Evolutionary conservation across 2,888 invertebrate genomes (phyloP).

Genomic region (Cistogaster globosa): DNA sequence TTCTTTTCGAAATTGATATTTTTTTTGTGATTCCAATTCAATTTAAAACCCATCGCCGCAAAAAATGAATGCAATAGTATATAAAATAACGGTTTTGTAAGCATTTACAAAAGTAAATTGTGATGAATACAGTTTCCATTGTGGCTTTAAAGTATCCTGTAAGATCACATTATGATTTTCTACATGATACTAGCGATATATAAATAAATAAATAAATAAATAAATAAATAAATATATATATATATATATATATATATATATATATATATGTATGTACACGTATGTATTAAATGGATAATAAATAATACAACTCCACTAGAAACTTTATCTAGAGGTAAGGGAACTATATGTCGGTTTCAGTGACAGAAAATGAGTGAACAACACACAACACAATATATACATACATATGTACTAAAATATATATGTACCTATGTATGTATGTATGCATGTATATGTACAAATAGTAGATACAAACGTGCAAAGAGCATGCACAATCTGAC

Average conservation of each 20-base stretch:
- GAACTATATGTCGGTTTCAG: constrained; percentile 37
- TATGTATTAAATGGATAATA: neutral
- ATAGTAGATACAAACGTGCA: neutral
- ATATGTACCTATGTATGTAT: neutral
- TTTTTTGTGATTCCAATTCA: no score
- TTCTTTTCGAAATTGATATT: no score
- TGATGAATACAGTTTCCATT: no score
- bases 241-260: constrained; percentile 70
- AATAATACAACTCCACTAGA: neutral
- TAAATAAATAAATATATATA: no score
- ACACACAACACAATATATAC: neutral
- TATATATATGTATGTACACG: neutral
- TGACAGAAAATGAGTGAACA: constrained; percentile 20
- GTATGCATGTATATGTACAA: neutral
- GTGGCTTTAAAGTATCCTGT: no score
- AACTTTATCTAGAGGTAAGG: constrained; percentile 10
- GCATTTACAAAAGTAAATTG: no score
- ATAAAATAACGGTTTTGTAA: no score
- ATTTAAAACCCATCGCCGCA: no score
- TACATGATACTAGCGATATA: no score
- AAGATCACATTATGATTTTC: no score
- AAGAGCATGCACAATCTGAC: neutral
- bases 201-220: no score
- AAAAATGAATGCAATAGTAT: no score
- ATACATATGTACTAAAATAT: neutral